phyloP scores from a whole-genome alignment of 2,113 vertebrate genomes.

The Cinclus cinclus region DNA sequence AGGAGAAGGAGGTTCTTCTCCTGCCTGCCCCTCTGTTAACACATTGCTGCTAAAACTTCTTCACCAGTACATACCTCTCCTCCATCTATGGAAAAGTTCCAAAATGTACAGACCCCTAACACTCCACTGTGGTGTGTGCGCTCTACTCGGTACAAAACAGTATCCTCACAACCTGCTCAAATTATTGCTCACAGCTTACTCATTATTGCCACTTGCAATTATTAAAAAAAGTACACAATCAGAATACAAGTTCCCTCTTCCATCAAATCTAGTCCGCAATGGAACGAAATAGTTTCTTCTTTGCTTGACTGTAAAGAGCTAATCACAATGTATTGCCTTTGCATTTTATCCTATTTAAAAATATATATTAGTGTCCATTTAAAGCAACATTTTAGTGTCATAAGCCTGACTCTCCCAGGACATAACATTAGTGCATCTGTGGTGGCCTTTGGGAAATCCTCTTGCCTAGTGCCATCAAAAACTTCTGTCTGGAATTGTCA shows the following conservation, averaged over 20 bases:
- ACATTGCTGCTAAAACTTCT: slow-evolving; percentile 29
- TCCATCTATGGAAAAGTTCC: slow-evolving; percentile 52
- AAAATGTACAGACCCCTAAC: slow-evolving; percentile 55
- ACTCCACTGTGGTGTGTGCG: slow-evolving; percentile 10
- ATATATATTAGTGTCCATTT: slow-evolving; percentile 62
- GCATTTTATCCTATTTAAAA: slow-evolving; percentile 66
- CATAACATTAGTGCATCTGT: slow-evolving; percentile 50
- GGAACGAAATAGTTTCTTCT: slow-evolving; percentile 43
- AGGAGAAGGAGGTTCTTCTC: neutral
- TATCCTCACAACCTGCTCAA: slow-evolving; percentile 53
- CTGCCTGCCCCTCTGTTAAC: slow-evolving; percentile 12
- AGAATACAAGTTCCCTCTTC: slow-evolving; percentile 59
- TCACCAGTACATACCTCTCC: slow-evolving; percentile 15
- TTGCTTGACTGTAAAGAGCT: slow-evolving; percentile 65
- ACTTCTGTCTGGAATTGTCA: slow-evolving; percentile 2
- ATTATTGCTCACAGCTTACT: slow-evolving; percentile 79
- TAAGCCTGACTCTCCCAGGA: slow-evolving; percentile 58
- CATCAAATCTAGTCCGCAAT: slow-evolving; percentile 63
- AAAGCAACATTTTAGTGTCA: slow-evolving; percentile 66
- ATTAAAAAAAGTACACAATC: slow-evolving; percentile 57
- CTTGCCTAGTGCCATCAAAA: slow-evolving; percentile 25
- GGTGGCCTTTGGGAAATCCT: slow-evolving; percentile 44
- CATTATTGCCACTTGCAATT: slow-evolving; percentile 78
- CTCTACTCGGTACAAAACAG: slow-evolving; percentile 33
- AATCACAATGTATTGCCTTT: slow-evolving; percentile 76